Evolutionary conservation across 2,113 vertebrate species (phyloP), one percentile per base, ranked within the genome.

Genomic region (Sakesphorus luctuosus): DNA sequence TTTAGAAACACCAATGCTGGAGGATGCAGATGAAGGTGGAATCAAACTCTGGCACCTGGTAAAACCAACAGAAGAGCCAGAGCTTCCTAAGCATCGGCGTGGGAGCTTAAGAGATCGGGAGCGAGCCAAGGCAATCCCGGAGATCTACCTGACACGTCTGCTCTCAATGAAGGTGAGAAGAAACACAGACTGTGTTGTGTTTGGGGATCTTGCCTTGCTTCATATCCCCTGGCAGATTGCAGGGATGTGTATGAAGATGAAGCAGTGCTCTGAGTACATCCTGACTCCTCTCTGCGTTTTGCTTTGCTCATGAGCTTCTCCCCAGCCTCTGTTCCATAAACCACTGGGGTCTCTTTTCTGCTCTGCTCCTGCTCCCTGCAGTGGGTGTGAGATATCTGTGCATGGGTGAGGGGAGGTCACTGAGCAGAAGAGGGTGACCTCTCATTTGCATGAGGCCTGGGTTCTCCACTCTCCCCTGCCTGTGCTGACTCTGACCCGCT

Each of bases 141-240:
- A 99, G 97, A 99, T 99, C 97, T 99, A 99, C 96, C 98, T 99
- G 96, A 99, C 99, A 33, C 99, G 99, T n/a, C 98, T 99, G 43
- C 98, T 99, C 36, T 99, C 99, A 72, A 99, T 99, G 99, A 99
- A 99, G 99, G 99, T 99, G 96, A 87, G 91, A 68, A 73, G 62
- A 4, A 73, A 59, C 62, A 77, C 40, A 71, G 55, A 38, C 29
- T 72, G 36, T 40, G 31, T 35, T 69, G 18, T 47, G 49, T 18
- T 76, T 59, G 52, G 40, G 61, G 61, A 74, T 86, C 65, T 67
- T 66, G 35, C 72, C 24, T 33, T 36, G 59, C 49, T 69, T 71
- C n/a, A 2, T 55, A 31, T 46, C 4, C 55, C 38, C 46, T 0
- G 3, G 36, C 65, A 84, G 40, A n/a, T 61, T 76, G 46, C 55